A percentile compares a stretch with the other conserved stretches of the same genome.
These are phyloP conservation scores for Ophion ventricosus DNA, from an alignment of 2,888 invertebrate species.

Conservation along the genomic window DNA sequence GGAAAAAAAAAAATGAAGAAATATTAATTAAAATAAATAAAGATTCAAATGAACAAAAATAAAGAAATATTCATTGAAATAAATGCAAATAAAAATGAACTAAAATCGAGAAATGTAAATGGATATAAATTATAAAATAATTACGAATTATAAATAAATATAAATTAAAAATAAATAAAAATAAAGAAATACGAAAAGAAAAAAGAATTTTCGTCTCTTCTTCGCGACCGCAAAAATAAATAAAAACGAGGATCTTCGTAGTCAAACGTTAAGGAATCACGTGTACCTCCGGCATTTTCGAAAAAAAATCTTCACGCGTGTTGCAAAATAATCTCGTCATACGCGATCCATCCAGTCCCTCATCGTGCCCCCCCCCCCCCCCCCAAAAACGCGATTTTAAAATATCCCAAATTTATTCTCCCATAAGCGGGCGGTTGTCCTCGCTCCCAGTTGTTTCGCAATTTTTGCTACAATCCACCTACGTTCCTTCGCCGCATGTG, in stretches of 20 bases:
- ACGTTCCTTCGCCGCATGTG: conserved; percentile 31
- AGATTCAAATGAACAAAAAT: background rate
- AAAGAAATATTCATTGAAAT: background rate
- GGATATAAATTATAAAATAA: too few species aligned
- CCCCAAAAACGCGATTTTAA: background rate
- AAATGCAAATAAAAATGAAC: background rate
- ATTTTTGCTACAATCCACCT: background rate
- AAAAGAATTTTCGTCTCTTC: too few species aligned
- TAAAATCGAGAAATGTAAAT: too few species aligned
- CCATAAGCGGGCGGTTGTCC: background rate
- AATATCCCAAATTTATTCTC: background rate
- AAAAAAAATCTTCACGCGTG: background rate
- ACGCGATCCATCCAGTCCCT: background rate
- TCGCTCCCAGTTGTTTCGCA: background rate
- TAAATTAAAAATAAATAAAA: too few species aligned
- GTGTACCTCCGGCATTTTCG: background rate
- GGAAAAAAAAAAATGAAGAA: too few species aligned
- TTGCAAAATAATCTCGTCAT: background rate
- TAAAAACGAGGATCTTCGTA: too few species aligned
- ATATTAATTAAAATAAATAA: too few species aligned
- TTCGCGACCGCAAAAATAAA: too few species aligned
- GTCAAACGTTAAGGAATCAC: background rate
- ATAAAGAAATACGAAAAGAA: too few species aligned
- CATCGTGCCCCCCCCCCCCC: too few species aligned
- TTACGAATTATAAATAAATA: too few species aligned